Percentiles rank a stretch among this genome's conserved stretches.
Conservation (phyloP, 1,140 invertebrate species). For the Heliothis virescens region DNA sequence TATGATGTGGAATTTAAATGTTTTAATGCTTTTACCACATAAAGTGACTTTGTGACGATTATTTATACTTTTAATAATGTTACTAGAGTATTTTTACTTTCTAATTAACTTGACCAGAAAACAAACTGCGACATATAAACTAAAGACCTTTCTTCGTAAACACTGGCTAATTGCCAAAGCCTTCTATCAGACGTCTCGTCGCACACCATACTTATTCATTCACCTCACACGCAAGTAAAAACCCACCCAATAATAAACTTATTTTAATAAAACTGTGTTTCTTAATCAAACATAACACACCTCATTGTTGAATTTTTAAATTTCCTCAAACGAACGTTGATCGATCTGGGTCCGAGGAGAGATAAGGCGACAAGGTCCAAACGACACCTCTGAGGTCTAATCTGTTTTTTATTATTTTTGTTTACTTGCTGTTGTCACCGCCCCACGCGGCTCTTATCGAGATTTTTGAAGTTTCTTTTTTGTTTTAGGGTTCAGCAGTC, state of each 20-base stretch:
- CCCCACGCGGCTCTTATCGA: conserved; percentile 71
- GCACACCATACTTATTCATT: not conserved
- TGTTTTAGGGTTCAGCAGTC: conserved; percentile 35
- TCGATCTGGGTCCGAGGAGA: conserved; percentile 69
- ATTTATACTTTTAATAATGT: not conserved
- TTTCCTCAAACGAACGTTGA: conserved; percentile 68
- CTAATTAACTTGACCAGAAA: not conserved
- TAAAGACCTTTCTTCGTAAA: not conserved
- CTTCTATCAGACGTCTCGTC: not conserved
- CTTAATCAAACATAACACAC: conserved; percentile 50
- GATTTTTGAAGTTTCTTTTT: conserved; percentile 64
- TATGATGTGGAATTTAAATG: conserved; percentile 10
- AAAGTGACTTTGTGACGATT: not conserved
- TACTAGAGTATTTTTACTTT: not conserved
- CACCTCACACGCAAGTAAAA: not conserved
- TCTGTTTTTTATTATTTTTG: conserved; percentile 63
- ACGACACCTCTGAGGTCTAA: conserved; percentile 62
- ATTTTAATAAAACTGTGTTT: conserved; percentile 14
- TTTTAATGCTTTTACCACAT: not conserved
- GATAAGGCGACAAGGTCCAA: conserved; percentile 71
- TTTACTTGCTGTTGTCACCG: conserved; percentile 67
- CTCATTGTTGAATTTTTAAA: conserved; percentile 77
- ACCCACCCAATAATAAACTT: not conserved
- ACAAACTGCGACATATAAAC: not conserved
- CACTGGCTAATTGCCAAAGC: not conserved